These are phyloP conservation scores for Sylvietta virens DNA, from an alignment of 2,113 vertebrate genomes.

Conservation along the genomic window DNA sequence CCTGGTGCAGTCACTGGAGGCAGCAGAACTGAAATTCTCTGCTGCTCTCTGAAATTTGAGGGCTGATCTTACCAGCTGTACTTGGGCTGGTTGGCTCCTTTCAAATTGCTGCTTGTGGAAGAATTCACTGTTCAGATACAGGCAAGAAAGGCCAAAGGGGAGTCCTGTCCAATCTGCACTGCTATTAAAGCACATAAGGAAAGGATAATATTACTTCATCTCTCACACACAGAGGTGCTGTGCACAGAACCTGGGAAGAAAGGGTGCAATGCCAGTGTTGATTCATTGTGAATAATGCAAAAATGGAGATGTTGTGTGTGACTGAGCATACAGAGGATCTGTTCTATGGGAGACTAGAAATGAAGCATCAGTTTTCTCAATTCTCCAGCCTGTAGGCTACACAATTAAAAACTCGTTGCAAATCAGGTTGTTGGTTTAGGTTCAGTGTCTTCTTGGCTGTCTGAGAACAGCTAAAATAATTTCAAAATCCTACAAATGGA, in stretches of 20 bases:
- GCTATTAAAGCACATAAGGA: background rate
- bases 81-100: background rate
- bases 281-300: background rate
- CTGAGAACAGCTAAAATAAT: background rate
- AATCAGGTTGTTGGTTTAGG: background rate
- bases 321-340: background rate
- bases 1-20: background rate
- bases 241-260: background rate
- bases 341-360: background rate
- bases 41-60: background rate
- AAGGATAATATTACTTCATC: background rate
- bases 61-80: background rate
- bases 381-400: background rate
- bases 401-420: background rate
- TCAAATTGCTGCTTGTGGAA: background rate
- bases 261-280: background rate
- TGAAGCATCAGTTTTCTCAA: background rate
- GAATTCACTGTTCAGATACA: background rate
- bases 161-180: background rate
- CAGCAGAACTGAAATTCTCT: background rate
- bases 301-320: background rate
- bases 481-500: background rate
- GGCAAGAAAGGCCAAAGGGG: background rate
- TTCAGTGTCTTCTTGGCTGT: background rate
- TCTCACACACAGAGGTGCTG: background rate